Base-by-base conservation (phyloP, 2,797 vertebrate species). In the Brachymystax lenok region DNA sequence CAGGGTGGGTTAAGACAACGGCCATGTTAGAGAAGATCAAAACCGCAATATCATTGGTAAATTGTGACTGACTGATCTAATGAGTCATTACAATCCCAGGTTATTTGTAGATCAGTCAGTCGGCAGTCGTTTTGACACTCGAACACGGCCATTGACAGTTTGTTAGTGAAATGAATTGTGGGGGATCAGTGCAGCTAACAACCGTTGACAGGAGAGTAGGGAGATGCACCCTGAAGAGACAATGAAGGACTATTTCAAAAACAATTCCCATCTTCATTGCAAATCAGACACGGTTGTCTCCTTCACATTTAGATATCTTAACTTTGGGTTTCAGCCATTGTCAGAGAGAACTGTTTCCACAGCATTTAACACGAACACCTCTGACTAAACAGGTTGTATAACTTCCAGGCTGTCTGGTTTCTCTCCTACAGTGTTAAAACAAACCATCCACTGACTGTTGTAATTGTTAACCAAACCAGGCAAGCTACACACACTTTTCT, bases 181-280 rank as follows among this genome's bases (percentile, higher is more conserved):
- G 28, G 5, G 70, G 81, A 76, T 77, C 72, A 54, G 69, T 77
- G 84, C 27, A 77, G 74, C 75, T 63, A 16, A 2, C 74, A 78
- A 80, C 80, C 72, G 80, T 73, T 83, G 82, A 84, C 77, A 75
- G 24, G 24, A 24, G 35, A 54, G 21, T 71, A 71, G 12, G 5
- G 51, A 24, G 35, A 5, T n/a, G 24, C 1, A 71, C 21, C 59
- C 59, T n/a, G 56, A 61, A 12, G 3, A 61, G 54, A 24, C 56
- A n/a, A 21, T 3, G 4, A n/a, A 61, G 59, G 21, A 21, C 7
- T 24, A 59, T 61, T 8, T 24, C 21, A 61, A 61, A n/a, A n/a
- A 61, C 59, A n/a, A 3, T 19, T 12, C 21, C 21, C 6, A 61
- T 61, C n/a, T 12, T 24, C 59, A 61, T 24, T 61, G 21, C n/a